Conservation (phyloP, 2,797 vertebrate species). For the Myiothlypis chrysogaster region DNA sequence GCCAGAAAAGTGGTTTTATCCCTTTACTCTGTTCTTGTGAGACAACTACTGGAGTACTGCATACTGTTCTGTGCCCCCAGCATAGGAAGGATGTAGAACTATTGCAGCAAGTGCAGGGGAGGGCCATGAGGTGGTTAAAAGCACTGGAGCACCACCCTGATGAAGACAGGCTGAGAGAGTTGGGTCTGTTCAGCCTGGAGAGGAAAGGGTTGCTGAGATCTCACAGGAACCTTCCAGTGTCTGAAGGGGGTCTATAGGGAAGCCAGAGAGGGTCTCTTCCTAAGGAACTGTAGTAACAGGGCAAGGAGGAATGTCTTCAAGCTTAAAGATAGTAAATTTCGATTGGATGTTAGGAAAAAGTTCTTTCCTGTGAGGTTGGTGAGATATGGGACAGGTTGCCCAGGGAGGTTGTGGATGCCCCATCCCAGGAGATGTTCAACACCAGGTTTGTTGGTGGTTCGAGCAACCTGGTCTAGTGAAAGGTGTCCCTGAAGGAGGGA, state of each 20-base stretch:
- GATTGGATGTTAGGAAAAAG: not conserved
- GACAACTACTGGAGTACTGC: not conserved
- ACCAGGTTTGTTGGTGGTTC: not conserved
- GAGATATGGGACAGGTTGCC: not conserved
- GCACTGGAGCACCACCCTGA: not conserved
- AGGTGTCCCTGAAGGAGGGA: fast-evolving
- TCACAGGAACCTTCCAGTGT: not conserved
- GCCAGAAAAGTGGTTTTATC: not conserved
- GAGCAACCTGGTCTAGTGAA: not conserved
- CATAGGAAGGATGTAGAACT: not conserved
- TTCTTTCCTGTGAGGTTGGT: not conserved
- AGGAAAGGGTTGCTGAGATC: not conserved
- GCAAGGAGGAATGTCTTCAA: not conserved
- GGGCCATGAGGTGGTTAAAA: too few species aligned
- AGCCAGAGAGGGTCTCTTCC: not conserved
- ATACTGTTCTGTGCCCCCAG: not conserved
- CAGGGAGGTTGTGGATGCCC: not conserved
- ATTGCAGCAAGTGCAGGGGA: not conserved
- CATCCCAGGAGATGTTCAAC: not conserved
- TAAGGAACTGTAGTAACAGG: not conserved
- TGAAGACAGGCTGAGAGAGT: not conserved
- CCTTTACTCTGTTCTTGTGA: not conserved
- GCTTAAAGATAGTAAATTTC: not conserved
- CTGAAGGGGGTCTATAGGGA: not conserved
- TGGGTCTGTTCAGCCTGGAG: not conserved